Base-by-base conservation (phyloP, 2,888 invertebrate genomes). In the Operophtera brumata region DNA sequence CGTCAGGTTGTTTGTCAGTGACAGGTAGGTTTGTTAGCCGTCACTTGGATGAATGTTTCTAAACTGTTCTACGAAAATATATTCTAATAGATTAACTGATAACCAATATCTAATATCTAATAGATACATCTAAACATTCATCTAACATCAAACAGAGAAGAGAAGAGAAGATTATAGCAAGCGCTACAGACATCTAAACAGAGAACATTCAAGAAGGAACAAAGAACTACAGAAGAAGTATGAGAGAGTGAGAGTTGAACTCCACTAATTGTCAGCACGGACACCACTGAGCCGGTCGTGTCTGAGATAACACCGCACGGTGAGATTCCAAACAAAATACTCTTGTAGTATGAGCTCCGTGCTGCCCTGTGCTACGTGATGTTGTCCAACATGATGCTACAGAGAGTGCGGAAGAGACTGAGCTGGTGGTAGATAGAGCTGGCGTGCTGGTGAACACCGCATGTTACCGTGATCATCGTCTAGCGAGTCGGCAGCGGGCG, bases 401-500 rank as follows among this genome's bases (percentile, higher is more conserved):
- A n/a, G n/a, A n/a, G 51, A 40, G 62, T 55, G 64, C 52, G 57
- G 58, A 37, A 62, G 61, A 64, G 63, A 62, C 40, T 47, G 58
- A 62, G 60, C 56, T 56, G 59, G 45, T 30, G 61, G 57, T 59
- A 37, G 56, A 42, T 20, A 50, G 46, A 50, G 44, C n/a, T 20
- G 25, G 11, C 11, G 14, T n/a, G 45, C 45, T n/a, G n/a, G n/a
- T n/a, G 28, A 5, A 7, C 13, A 37, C 51, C 46, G 35, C n/a
- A n/a, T 39, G 49, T 84, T 86, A 86, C 87, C 86, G 69, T 84
- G 79, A 44, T 82, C 80, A 34, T 76, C 79, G 57, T 71, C 75
- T 55, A 75, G 66, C 66, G 74, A 66, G 65, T 69, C 71, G 32
- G 66, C 67, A 59, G 49, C 67, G 61, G 49, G 49, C 50, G 54